Percentiles rank a stretch among this genome's conserved stretches.
phyloP scores from a whole-genome alignment of 1,140 invertebrate genomes.

The Galendromus occidentalis region DNA sequence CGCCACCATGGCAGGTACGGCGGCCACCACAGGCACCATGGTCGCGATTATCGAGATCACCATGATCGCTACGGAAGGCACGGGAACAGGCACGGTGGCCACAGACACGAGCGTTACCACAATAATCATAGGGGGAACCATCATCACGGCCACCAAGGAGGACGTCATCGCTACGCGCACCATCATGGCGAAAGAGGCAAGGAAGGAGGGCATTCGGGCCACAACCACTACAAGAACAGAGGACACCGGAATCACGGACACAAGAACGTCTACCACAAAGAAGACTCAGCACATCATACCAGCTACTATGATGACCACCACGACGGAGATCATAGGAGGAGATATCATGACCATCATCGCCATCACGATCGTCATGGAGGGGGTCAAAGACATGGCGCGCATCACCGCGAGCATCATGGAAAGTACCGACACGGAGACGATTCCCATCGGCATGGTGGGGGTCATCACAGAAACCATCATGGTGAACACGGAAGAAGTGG shows the following conservation, averaged over 20 bases:
- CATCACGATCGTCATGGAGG: constrained; percentile 2
- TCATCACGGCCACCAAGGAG: constrained; percentile 13
- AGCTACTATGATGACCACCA: constrained; percentile 18
- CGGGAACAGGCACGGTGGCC: constrained; percentile 17
- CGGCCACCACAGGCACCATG: neutral
- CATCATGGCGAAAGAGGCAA: constrained; percentile 16
- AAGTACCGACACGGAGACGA: constrained; percentile 14
- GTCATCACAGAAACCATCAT: constrained; percentile 18
- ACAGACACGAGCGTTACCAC: constrained; percentile 16
- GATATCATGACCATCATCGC: constrained; percentile 17
- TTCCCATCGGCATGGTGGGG: constrained; percentile 16
- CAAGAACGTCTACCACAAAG: constrained; percentile 21
- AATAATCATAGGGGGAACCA: constrained; percentile 16
- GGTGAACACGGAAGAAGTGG: constrained; percentile 14
- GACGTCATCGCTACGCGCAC: constrained; percentile 15
- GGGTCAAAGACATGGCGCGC: neutral
- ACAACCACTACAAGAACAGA: constrained; percentile 18
- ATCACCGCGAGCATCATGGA: neutral
- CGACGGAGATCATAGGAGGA: constrained; percentile 14
- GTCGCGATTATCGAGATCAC: neutral
- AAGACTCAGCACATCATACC: constrained; percentile 18
- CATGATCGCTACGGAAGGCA: constrained; percentile 4
- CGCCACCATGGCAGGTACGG: neutral
- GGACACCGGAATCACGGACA: constrained; percentile 14
- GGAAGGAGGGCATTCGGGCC: constrained; percentile 14